Evolutionary conservation across 2,113 vertebrate species (phyloP).

Genomic region (Bufo gargarizans): DNA sequence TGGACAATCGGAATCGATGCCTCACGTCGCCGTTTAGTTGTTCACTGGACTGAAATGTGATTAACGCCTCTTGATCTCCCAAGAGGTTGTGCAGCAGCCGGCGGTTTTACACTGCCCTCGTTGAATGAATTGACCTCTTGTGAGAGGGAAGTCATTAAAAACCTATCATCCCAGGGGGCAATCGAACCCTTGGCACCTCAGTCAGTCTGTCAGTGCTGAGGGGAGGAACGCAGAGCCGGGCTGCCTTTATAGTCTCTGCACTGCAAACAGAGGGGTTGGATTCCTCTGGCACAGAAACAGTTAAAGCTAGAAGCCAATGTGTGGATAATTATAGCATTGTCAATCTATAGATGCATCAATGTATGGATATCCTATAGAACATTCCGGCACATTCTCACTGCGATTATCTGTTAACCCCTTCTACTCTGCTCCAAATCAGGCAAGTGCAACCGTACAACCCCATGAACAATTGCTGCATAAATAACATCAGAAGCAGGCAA

Average conservation of each 20-base stretch:
- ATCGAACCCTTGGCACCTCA: background rate
- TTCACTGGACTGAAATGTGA: constrained; percentile 19
- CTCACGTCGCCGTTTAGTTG: background rate
- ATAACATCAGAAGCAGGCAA: no score
- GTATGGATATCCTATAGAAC: background rate
- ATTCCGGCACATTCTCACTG: background rate
- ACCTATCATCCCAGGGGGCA: constrained; percentile 2
- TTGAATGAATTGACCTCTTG: constrained; percentile 21
- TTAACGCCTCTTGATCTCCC: background rate
- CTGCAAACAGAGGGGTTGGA: background rate
- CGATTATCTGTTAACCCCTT: background rate
- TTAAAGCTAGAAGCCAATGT: background rate
- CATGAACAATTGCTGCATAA: no score
- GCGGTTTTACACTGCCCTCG: background rate
- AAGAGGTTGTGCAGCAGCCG: constrained; percentile 42
- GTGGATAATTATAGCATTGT: background rate
- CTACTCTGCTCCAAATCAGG: no score
- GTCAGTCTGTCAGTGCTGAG: constrained; percentile 12
- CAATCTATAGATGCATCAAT: background rate
- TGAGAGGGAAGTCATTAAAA: background rate
- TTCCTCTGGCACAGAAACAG: background rate
- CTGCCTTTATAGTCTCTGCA: background rate
- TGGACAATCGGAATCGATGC: background rate
- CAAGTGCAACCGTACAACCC: no score
- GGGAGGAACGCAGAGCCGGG: background rate